phyloP scores from a whole-genome alignment of 1,140 invertebrate species.

The Zeugodacus cucurbitae region DNA sequence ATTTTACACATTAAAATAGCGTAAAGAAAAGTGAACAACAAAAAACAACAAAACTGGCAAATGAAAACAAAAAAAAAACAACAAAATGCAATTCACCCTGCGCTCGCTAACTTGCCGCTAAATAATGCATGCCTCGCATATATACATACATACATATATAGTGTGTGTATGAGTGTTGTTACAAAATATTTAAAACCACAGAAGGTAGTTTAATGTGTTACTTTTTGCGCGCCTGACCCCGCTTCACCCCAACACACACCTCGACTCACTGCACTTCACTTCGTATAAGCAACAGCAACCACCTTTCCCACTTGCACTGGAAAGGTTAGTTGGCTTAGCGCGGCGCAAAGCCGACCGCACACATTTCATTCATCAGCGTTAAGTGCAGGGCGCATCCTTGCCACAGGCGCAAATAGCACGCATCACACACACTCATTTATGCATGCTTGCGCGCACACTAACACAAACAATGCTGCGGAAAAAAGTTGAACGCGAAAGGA shows the following conservation, averaged over 20 bases:
- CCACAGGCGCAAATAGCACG: not conserved
- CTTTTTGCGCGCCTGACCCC: not conserved
- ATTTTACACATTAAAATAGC: conserved; percentile 34
- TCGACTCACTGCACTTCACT: not conserved
- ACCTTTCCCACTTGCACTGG: not conserved
- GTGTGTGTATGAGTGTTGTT: not conserved
- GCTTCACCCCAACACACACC: not conserved
- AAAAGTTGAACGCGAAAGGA: conserved; percentile 9
- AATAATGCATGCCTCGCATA: not conserved
- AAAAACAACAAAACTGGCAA: not conserved
- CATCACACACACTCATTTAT: not conserved
- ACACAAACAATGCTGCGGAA: not conserved
- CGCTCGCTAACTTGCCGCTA: not conserved
- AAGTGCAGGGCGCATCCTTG: conserved; percentile 28
- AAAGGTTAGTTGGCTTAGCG: not conserved
- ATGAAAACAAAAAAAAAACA: not conserved
- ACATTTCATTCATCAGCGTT: conserved; percentile 26
- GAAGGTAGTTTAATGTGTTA: not conserved
- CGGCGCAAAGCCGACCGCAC: not conserved
- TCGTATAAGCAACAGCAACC: not conserved
- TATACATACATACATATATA: not conserved
- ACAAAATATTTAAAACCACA: conserved; percentile 12
- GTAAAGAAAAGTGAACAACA: conserved; percentile 25
- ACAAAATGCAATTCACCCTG: not conserved
- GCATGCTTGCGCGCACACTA: not conserved